Evolutionary conservation across 1,140 invertebrate species (phyloP).

Genomic region (Aphidius gifuensis): DNA sequence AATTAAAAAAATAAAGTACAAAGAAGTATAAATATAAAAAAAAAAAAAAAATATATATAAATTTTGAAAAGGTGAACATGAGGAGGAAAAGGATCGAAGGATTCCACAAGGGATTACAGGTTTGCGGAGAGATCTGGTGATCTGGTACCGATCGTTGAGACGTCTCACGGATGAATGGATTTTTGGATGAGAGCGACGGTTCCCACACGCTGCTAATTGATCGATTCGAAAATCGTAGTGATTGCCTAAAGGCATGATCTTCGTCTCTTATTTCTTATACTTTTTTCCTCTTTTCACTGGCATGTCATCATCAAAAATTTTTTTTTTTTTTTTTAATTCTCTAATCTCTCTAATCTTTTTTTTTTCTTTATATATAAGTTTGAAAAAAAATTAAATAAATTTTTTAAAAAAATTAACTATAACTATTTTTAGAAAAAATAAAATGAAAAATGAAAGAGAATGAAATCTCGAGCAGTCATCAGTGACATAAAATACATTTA

Average conservation of each 20-base stretch:
- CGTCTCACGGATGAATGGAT: constrained; percentile 36
- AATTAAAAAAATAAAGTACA: not conserved
- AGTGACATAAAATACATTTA: constrained; percentile 6
- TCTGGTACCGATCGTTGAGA: constrained; percentile 37
- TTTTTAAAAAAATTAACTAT: no score
- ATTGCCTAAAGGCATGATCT: constrained; percentile 43
- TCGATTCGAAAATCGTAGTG: constrained; percentile 55
- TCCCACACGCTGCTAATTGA: constrained; percentile 57
- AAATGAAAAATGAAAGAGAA: not conserved
- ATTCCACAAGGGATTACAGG: constrained; percentile 28
- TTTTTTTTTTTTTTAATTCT: constrained; percentile 4
- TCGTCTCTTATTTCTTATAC: constrained; percentile 28
- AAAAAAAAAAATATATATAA: constrained; percentile 20
- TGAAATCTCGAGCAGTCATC: not conserved
- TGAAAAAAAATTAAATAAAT: no score
- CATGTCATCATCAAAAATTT: constrained; percentile 23
- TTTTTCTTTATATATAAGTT: not conserved
- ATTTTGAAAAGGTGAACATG: constrained; percentile 25
- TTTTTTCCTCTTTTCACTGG: constrained; percentile 21
- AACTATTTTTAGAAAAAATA: no score
- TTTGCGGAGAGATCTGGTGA: constrained; percentile 47
- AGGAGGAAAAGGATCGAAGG: constrained; percentile 32
- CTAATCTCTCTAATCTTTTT: constrained; percentile 15
- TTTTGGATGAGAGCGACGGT: constrained; percentile 38
- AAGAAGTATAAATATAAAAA: constrained; percentile 3